These are phyloP conservation scores for Labroides dimidiatus DNA, from an alignment of 2,797 vertebrate genomes.

Conservation along the genomic window DNA sequence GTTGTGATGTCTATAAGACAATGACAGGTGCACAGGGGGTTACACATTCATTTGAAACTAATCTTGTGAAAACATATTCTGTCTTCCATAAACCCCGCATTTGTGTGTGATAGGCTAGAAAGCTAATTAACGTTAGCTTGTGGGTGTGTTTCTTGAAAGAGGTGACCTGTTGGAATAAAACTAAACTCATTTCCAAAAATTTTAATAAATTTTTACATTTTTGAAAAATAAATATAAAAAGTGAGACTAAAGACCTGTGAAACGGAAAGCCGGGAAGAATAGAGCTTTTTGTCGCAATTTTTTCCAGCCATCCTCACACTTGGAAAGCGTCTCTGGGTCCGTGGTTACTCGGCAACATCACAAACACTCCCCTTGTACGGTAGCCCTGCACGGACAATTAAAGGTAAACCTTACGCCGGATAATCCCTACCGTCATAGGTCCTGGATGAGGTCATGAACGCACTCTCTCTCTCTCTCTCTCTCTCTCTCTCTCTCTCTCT, in stretches of 20 bases:
- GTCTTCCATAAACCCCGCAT: not conserved
- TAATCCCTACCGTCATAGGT: not conserved
- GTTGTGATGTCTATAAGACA: too few relatives aligned
- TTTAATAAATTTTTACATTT: not conserved
- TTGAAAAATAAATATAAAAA: not conserved
- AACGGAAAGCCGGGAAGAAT: not conserved
- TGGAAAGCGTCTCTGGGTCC: conserved; percentile 21
- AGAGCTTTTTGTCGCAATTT: conserved; percentile 40
- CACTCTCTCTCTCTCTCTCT: too few relatives aligned
- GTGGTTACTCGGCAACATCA: conserved; percentile 74
- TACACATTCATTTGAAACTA: too few relatives aligned
- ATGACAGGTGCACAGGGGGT: too few relatives aligned
- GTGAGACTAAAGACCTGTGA: conserved; percentile 46
- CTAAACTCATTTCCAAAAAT: not conserved
- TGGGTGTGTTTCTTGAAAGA: not conserved
- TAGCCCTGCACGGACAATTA: conserved; percentile 10
- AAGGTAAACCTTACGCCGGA: not conserved
- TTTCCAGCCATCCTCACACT: conserved; percentile 73
- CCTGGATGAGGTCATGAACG: not conserved
- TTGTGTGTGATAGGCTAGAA: not conserved
- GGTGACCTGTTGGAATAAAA: not conserved
- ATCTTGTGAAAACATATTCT: not conserved
- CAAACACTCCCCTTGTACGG: conserved; percentile 31
- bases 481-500: too few relatives aligned
- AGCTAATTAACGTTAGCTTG: conserved; percentile 2